Base-by-base conservation (phyloP, 1,140 invertebrate genomes). In the Drosophila kohkoa region DNA sequence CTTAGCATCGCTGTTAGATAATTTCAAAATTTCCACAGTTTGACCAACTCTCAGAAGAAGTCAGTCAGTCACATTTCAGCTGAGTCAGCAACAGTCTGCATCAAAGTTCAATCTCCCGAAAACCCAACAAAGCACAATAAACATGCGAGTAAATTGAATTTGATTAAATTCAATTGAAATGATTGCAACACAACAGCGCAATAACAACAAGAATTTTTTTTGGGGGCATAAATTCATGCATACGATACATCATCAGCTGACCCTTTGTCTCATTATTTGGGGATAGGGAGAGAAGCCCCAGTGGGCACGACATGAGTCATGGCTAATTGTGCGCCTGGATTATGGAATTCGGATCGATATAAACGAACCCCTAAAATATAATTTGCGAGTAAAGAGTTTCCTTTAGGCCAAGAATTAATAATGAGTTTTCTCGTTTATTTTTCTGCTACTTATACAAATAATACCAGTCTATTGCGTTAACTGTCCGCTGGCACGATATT, bases 141-240 rank as follows among this genome's bases (percentile, higher is more conserved):
- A 15, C 77, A 83, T 80, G 60, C 68, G 20, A 57, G 38, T 65
- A 71, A 91, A 91, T 83, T 91, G 71, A 81, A 65, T 91, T 79
- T 91, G 81, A 91, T 91, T 88, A 79, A 91, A 91, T 81, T 89
- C 81, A 89, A 91, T 86, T 89, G 70, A 82, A 75, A 79, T 76
- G 77, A 82, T 81, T 80, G 77, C 80, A 66, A 55, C 75, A 49
- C 54, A 57, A 57, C 54, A 41, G 2, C 15, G 28, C 15, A 55
- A 8, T 5, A 15, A 16, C 6, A 35, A 28, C 3, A 10, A 28
- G 8, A 1, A 13, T 5, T 1, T 11, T n/a, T 16, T 25, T 57
- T 15, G 54, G 32, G 35, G 54, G 11, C n/a, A n/a, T 41, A 38
- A 57, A 16, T 41, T 38, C 32, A 32, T 15, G 51, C 7, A 52